Evolutionary conservation across 2,888 invertebrate species (phyloP), one percentile per base, ranked within the genome.

Genomic region (Erpobdella octoculata): DNA sequence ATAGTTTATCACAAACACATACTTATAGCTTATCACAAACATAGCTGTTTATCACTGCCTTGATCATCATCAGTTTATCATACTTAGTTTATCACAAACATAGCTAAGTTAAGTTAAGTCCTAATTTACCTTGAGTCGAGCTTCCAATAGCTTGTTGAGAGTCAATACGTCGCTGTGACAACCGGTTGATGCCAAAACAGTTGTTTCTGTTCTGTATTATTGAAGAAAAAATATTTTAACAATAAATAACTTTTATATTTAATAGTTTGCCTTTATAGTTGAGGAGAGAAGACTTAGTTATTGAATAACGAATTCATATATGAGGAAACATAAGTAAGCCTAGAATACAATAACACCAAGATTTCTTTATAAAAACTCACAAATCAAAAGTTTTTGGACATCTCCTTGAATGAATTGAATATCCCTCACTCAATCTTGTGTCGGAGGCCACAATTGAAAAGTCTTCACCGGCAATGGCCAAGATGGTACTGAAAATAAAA

Each of bases 81-180:
- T 59, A 15, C 59, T 21, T 15, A 9, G 9, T 21, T 59, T 15
- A 59, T 9, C 9, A 21, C 21, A 59, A 59, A 59, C 21, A 59
- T 21, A 64, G 2, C 31, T 21, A 1, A 64, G 0, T 12, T 9
- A 64, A 35, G 21, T 33, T 31, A 33, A 64, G 21, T 0, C 36
- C n/a, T n/a, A n/a, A n/a, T n/a, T 73, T 79, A 88, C 88, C 85
- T 92, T 92, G 88, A 95, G 89, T 72, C 93, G 88, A 71, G 93
- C 91, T 76, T 88, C 86, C 37, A 96, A 83, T 75, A 92, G 85
- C 76, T 91, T 88, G 12, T 92, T 92, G 65, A 98, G 85, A 0
- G 96, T 92, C 25, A 96, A 85, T 4, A 92, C 91, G 84, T 98
- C 98, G 80, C 96, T 95, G 92, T 97, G 96, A 84, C 97, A 98